These are phyloP conservation scores for Odontophorus gujanensis DNA, from an alignment of 2,113 vertebrate genomes.

Conservation along the genomic window DNA sequence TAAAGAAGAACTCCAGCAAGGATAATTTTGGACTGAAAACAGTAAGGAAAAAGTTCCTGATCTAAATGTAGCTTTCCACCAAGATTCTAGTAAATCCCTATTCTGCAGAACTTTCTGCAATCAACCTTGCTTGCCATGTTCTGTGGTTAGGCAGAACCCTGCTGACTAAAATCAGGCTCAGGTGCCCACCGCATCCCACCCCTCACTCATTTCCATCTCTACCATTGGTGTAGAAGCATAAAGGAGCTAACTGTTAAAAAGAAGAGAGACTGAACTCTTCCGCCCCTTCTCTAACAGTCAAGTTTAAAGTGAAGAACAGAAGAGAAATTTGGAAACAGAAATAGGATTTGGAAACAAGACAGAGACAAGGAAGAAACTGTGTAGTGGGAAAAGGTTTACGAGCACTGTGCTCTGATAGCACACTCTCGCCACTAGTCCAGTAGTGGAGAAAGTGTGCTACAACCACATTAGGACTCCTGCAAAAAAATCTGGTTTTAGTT, in stretches of 20 bases:
- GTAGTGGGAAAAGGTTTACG: background rate
- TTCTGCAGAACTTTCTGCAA: background rate
- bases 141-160: background rate
- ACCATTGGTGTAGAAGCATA: background rate
- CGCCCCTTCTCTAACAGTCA: background rate
- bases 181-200: background rate
- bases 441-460: background rate
- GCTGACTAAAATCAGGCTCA: background rate
- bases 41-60: background rate
- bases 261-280: background rate
- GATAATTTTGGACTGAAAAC: background rate
- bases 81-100: background rate
- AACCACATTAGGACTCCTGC: background rate
- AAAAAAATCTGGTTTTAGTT: constrained; percentile 1
- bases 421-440: background rate
- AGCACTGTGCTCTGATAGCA: background rate
- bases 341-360: background rate
- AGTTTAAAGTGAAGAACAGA: background rate
- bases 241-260: background rate
- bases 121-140: background rate
- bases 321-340: background rate
- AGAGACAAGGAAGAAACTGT: background rate
- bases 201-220: background rate
- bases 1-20: background rate
- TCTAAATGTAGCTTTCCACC: background rate